Conservation (phyloP, 2,797 vertebrate species). For the Ficedula albicollis region DNA sequence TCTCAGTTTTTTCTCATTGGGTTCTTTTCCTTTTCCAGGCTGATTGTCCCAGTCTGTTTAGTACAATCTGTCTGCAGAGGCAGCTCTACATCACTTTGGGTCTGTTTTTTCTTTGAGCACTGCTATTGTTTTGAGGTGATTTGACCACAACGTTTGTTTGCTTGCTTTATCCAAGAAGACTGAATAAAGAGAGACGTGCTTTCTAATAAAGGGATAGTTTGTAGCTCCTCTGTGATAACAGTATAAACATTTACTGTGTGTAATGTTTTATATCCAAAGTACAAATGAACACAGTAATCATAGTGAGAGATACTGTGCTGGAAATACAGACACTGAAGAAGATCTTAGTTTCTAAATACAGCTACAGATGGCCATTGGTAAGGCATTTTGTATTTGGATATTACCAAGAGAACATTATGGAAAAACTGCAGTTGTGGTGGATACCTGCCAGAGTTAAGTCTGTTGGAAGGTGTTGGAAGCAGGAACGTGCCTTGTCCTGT, state of each 20-base stretch:
- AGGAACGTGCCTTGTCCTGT: rapidly evolving
- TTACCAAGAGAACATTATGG: background rate
- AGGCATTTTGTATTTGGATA: background rate
- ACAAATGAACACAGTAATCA: background rate
- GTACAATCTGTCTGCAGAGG: background rate
- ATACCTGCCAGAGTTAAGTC: background rate
- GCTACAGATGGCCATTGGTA: background rate
- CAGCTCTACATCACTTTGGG: background rate
- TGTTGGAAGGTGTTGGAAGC: background rate
- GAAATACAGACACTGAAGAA: background rate
- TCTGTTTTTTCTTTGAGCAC: background rate
- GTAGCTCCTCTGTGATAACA: background rate
- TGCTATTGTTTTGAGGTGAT: background rate
- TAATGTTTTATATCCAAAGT: background rate
- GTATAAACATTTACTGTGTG: background rate
- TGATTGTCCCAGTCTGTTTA: background rate
- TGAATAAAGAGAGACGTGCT: background rate
- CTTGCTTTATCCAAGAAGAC: background rate
- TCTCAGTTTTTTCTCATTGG: background rate
- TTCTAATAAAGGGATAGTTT: background rate
- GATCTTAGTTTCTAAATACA: background rate
- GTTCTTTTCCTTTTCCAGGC: background rate
- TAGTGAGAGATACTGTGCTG: background rate
- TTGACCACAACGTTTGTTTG: background rate
- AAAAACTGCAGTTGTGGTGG: background rate